Base-by-base conservation (phyloP, 2,888 invertebrate species). In the Pachydiplax longipennis region DNA sequence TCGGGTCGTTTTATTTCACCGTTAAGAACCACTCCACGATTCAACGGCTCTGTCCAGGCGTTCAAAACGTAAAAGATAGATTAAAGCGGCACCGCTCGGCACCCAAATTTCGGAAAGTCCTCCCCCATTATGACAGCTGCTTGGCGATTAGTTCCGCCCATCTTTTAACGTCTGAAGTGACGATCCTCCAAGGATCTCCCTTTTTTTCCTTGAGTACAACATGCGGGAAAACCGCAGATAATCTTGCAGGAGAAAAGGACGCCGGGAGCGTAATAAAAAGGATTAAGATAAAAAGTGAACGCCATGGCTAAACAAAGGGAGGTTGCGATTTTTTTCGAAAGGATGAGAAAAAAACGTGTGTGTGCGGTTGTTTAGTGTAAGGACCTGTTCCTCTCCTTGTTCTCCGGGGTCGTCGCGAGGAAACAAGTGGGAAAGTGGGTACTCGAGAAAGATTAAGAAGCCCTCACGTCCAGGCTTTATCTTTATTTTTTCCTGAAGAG, bases 371-470 rank as follows among this genome's bases (percentile, higher is more conserved):
- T 48, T 83, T 83, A 58, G 35, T 35, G 83, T 87, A 61, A 61
- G 22, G 87, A 87, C 87, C 87, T 87, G 61, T 61, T 65, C 61
- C 87, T 37, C 53, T 53, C 83, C 83, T 58, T 58, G 31, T 58
- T 22, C 81, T 37, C 80, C 35, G 53, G 31, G 6, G 31, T 35
- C 58, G 35, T 15, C 58, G 83, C 18, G 22, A 35, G 15, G 10
- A 2, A 37, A 81, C 81, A 81, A 81, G 81, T 81, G 35, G 83
- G 83, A 53, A 83, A 83, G 83, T 58, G n/a, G 58, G 83, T 83
- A 87, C 87, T 87, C 87, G 61, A 87, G 87, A 5, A 37, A 87
- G 87, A 87, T 87, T 87, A 87, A 61, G 87, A 61, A 87, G 87
- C 87, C 61, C 87, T 65, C 87, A 35, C 87, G 37, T 65, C 87